phyloP scores from a whole-genome alignment of 2,797 vertebrate species.

The Salmo trutta region DNA sequence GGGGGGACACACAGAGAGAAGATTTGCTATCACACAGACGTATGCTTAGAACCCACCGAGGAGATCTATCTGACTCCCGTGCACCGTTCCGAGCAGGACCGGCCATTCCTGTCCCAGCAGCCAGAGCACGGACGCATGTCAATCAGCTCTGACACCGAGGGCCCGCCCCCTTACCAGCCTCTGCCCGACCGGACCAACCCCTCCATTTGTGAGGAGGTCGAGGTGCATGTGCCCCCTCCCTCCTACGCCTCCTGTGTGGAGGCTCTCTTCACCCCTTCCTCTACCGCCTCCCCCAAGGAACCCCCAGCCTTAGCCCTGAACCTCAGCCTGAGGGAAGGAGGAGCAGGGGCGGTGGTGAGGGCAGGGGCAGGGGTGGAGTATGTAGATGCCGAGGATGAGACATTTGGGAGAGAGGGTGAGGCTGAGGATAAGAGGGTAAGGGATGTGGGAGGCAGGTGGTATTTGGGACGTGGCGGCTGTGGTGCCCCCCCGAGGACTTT shows the following conservation, averaged over 20 bases:
- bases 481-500: constrained; percentile 77
- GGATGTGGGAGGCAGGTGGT: constrained; percentile 34
- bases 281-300: background rate
- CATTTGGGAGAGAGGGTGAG: constrained; percentile 67
- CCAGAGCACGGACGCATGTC: constrained; percentile 92
- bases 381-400: constrained; percentile 66
- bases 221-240: constrained; percentile 68
- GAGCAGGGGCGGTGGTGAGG: constrained; percentile 51
- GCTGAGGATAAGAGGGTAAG: constrained; percentile 56
- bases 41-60: constrained; percentile 90
- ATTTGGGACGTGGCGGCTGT: background rate
- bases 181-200: constrained; percentile 84
- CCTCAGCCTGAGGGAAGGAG: constrained; percentile 54
- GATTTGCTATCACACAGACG: constrained; percentile 88
- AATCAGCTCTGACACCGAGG: constrained; percentile 91
- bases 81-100: constrained; percentile 81
- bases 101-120: constrained; percentile 79
- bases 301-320: constrained; percentile 56
- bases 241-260: constrained; percentile 77
- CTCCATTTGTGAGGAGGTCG: constrained; percentile 89
- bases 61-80: constrained; percentile 95
- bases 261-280: constrained; percentile 66
- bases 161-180: constrained; percentile 83
- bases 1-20: constrained; percentile 80
- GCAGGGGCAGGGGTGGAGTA: constrained; percentile 66